A percentile compares a stretch with the other conserved stretches of the same genome.
phyloP scores from a whole-genome alignment of 2,888 invertebrate genomes.

The Aspidiotus destructor region DNA sequence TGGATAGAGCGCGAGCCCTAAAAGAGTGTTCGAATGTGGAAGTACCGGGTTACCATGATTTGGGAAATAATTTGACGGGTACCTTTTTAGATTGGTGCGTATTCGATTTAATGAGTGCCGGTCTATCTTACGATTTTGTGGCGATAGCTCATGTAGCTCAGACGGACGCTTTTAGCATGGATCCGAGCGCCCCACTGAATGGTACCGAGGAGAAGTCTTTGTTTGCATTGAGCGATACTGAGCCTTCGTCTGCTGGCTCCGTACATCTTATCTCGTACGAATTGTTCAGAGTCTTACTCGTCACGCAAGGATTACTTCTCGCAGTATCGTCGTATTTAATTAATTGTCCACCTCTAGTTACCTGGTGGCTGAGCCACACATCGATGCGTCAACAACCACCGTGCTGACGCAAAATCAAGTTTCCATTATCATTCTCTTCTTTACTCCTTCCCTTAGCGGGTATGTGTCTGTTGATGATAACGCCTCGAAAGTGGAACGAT shows the following conservation, averaged over 20 bases:
- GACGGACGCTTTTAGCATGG: constrained; percentile 40
- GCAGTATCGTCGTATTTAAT: too few species aligned
- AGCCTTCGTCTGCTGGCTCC: neutral
- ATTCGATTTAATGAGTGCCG: constrained; percentile 49
- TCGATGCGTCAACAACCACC: too few species aligned
- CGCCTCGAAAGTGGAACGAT: too few species aligned
- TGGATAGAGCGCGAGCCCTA: constrained; percentile 38
- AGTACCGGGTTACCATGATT: constrained; percentile 35
- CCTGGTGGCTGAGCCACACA: too few species aligned
- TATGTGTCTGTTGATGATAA: too few species aligned
- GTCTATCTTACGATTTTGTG: constrained; percentile 41
- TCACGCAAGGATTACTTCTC: too few species aligned
- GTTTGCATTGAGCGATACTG: neutral
- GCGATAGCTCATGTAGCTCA: constrained; percentile 45
- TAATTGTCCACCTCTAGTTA: too few species aligned
- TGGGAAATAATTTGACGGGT: constrained; percentile 40
- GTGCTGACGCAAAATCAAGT: too few species aligned
- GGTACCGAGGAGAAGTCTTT: constrained; percentile 34
- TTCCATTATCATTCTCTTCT: too few species aligned
- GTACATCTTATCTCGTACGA: neutral
- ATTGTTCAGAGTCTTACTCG: neutral
- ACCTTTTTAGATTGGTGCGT: constrained; percentile 51
- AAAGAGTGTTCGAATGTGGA: constrained; percentile 36
- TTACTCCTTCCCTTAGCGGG: too few species aligned
- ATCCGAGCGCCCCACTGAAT: constrained; percentile 39